A percentile compares a stretch with the other conserved stretches of the same genome.
These are phyloP conservation scores for Sciurus carolinensis DNA, from an alignment of 2,797 vertebrate species.

Conservation along the genomic window DNA sequence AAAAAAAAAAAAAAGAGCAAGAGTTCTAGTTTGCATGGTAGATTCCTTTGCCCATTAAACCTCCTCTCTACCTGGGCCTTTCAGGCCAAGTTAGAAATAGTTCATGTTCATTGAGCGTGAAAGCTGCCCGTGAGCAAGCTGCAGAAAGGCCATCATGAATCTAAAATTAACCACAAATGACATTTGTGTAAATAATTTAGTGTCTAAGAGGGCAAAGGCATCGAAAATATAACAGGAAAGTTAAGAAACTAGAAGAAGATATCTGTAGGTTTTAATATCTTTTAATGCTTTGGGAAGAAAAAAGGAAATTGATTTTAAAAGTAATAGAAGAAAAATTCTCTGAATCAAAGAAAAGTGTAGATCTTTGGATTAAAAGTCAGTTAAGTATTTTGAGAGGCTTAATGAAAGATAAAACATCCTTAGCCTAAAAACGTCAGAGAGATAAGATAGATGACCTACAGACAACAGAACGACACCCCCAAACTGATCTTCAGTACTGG, in stretches of 20 bases:
- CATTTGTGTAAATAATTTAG: conserved; percentile 67
- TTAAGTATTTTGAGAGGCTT: conserved; percentile 45
- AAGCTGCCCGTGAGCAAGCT: conserved; percentile 20
- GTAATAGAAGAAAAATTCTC: conserved; percentile 37
- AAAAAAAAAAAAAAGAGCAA: not conserved
- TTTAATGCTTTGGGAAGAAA: conserved; percentile 39
- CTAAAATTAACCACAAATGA: not conserved
- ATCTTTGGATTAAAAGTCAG: conserved; percentile 36
- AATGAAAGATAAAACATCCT: conserved; percentile 49
- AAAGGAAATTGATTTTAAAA: conserved; percentile 61
- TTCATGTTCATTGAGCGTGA: conserved; percentile 49
- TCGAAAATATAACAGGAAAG: conserved; percentile 30
- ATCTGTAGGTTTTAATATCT: not conserved
- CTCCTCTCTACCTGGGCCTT: conserved; percentile 43
- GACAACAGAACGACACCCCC: not conserved
- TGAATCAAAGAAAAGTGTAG: conserved; percentile 17
- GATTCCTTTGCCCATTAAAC: conserved; percentile 23
- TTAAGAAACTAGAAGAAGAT: conserved; percentile 33
- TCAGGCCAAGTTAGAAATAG: conserved; percentile 60
- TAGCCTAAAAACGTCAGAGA: conserved; percentile 42
- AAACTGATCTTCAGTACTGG: not conserved
- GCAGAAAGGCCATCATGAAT: conserved; percentile 15
- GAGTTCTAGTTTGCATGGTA: not conserved
- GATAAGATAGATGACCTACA: not conserved
- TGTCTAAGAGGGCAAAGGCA: conserved; percentile 32